Evolutionary conservation across 1,140 invertebrate species (phyloP).

Genomic region (Leptinotarsa lineolata): DNA sequence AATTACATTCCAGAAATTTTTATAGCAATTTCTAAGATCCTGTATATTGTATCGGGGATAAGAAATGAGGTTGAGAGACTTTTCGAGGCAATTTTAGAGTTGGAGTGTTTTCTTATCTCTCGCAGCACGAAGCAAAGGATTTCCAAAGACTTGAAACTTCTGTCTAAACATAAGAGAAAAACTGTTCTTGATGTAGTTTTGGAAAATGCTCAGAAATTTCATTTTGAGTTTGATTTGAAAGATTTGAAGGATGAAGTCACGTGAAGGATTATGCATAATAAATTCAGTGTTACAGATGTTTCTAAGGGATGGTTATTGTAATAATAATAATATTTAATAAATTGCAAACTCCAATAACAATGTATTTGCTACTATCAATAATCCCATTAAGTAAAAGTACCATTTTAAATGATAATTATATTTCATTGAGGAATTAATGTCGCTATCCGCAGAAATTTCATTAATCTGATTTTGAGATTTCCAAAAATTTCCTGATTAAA

Average conservation of each 20-base stretch:
- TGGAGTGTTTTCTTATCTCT: conserved; percentile 16
- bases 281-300: no score
- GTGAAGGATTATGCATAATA: no score
- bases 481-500: no score
- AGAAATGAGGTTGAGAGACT: conserved; percentile 4
- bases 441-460: no score
- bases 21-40: conserved; percentile 30
- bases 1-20: conserved; percentile 33
- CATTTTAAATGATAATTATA: no score
- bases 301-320: no score
- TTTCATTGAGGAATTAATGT: no score
- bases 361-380: no score
- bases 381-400: no score
- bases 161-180: conserved; percentile 16
- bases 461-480: no score
- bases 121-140: conserved; percentile 2
- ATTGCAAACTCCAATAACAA: no score
- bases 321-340: no score
- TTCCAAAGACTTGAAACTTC: conserved; percentile 12
- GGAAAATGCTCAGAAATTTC: conserved; percentile 21
- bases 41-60: conserved; percentile 14
- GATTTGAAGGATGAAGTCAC: not conserved
- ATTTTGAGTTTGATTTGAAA: conserved; percentile 9
- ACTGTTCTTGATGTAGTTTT: conserved; percentile 9
- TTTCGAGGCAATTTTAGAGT: conserved; percentile 14